These are phyloP conservation scores for Neodiprion pinetum DNA, from an alignment of 1,140 invertebrate species.

Conservation along the genomic window DNA sequence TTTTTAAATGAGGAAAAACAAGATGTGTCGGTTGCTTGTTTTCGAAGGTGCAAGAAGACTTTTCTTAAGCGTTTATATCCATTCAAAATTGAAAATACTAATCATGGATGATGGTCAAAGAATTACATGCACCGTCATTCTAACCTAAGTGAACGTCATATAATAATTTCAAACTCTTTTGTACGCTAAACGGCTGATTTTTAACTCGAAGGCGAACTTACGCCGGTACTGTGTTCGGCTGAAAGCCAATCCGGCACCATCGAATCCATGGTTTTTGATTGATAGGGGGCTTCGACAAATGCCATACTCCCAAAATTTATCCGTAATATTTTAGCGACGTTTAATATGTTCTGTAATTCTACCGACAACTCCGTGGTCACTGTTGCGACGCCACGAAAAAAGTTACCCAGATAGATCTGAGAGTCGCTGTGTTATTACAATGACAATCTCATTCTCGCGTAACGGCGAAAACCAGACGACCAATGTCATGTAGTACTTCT, in stretches of 20 bases:
- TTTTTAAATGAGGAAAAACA: slow-evolving; percentile 16
- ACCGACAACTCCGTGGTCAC: no score
- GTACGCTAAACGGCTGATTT: slow-evolving; percentile 15
- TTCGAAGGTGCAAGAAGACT: not conserved
- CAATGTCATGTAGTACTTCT: no score
- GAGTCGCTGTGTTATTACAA: no score
- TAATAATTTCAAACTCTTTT: slow-evolving; percentile 13
- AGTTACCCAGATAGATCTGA: no score
- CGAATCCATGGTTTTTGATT: slow-evolving; percentile 17
- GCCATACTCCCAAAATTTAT: not conserved
- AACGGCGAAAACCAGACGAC: no score
- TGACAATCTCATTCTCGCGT: no score
- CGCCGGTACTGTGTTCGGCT: slow-evolving; percentile 77
- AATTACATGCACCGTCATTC: slow-evolving; percentile 48
- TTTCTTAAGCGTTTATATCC: not conserved
- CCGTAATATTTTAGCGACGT: no score
- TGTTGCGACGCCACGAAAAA: no score
- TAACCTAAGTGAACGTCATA: slow-evolving; percentile 46
- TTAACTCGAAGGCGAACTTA: slow-evolving; percentile 57
- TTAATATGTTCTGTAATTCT: no score
- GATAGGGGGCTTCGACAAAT: not conserved
- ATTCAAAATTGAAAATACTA: slow-evolving; percentile 5
- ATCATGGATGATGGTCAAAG: slow-evolving; percentile 15
- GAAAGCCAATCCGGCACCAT: slow-evolving; percentile 68
- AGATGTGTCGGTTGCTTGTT: no score